Evolutionary conservation across 2,113 vertebrate species (phyloP).

Genomic region (Saguinus midas): DNA sequence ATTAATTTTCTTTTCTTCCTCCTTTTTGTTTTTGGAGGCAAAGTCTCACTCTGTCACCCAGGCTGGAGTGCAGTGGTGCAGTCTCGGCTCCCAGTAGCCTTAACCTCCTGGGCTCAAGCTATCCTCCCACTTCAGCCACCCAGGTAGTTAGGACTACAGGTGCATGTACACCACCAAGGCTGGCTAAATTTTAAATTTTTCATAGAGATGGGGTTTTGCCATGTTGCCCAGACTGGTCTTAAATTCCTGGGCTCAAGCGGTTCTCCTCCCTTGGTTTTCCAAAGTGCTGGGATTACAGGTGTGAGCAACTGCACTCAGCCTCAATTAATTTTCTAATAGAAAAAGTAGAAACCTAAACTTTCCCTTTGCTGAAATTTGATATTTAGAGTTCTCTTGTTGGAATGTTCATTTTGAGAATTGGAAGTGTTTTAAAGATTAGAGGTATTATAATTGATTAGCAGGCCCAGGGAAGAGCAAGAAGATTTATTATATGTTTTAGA

Average conservation of each 20-base stretch:
- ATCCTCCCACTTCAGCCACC: not conserved
- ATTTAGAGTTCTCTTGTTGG: not conserved
- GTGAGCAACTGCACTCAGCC: not conserved
- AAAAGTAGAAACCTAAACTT: constrained; percentile 1
- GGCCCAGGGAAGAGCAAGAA: not conserved
- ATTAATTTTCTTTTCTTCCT: not conserved
- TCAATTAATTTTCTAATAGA: not conserved
- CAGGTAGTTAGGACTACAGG: not conserved
- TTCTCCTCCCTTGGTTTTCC: not conserved
- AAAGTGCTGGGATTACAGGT: not conserved
- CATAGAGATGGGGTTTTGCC: not conserved
- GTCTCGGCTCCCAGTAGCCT: too few relatives aligned
- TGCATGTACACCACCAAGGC: not conserved
- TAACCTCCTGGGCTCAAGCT: too few relatives aligned
- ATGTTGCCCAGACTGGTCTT: not conserved
- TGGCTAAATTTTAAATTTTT: not conserved
- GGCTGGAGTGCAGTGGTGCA: too few relatives aligned
- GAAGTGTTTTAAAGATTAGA: not conserved
- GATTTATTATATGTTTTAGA: not conserved
- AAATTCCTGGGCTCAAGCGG: not conserved
- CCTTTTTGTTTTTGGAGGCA: too few relatives aligned
- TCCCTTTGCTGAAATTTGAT: not conserved
- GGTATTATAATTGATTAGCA: not conserved
- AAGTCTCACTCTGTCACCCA: too few relatives aligned
- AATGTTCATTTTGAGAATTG: not conserved